These are phyloP conservation scores for Himalopsyche anomala DNA, from an alignment of 2,888 invertebrate species.

Conservation along the genomic window DNA sequence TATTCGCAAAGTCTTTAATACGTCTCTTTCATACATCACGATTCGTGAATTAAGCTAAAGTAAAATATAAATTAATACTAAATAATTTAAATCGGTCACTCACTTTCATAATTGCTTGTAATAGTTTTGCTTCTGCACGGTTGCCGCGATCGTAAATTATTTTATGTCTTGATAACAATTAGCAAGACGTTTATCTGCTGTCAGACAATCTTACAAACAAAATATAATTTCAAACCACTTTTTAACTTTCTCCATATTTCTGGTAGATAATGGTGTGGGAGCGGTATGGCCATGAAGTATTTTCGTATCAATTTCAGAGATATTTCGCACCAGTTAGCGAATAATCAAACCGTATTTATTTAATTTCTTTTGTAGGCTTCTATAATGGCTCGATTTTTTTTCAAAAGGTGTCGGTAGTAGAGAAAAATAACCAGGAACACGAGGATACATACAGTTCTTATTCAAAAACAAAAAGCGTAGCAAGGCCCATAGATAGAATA, in stretches of 20 bases:
- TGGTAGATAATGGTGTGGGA: constrained; percentile 7
- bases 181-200: background rate
- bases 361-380: background rate
- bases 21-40: background rate
- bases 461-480: background rate
- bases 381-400: background rate
- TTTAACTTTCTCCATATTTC: constrained; percentile 41
- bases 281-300: constrained; percentile 17
- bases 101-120: constrained; percentile 14
- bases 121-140: background rate
- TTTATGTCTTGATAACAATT: background rate
- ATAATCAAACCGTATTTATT: background rate
- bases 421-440: background rate
- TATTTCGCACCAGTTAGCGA: background rate
- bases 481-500: no score
- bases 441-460: background rate
- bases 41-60: background rate
- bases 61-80: background rate
- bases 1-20: background rate
- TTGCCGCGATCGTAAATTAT: background rate
- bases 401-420: background rate
- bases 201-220: background rate
- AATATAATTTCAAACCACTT: constrained; percentile 13
- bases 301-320: background rate
- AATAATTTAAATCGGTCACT: background rate